Base-by-base conservation (phyloP, 2,888 invertebrate species). In the Bellardia bayeri region DNA sequence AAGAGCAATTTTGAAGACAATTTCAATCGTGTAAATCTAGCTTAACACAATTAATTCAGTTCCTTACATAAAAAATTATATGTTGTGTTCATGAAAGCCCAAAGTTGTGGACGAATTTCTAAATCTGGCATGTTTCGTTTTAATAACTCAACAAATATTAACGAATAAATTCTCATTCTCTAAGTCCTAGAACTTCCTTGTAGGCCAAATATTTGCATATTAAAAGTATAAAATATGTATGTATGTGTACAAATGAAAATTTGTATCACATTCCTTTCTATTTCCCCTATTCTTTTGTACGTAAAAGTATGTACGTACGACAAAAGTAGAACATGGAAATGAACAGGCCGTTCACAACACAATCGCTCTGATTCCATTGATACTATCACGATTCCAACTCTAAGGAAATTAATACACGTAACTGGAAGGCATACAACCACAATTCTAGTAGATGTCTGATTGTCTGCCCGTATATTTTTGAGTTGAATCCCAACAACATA, bases 141-240 rank as follows among this genome's bases (percentile, higher is more conserved):
- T 23, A 23, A 23, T 23, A 23, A 23, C 23, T 23, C 23, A 23
- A 23, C 23, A 23, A 23, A 23, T 23, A 23, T 23, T 23, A 23
- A 23, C 23, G 23, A 23, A 23, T 23, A 84, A 84, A 79, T 79
- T 84, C 30, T 61, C 16, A 74, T 80, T 68, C 51, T 14, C 6
- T 37, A 23, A 51, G 9, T 79, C 51, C 49, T 61, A 51, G 4
- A 49, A 54, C 54, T 72, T 78, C 37, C 72, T 84, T 66, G 45
- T 69, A 64, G 78, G 72, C 63, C 42, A 74, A 85, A 79, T 75
- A 79, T 82, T 85, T 79, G 51, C 69, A 81, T 78, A 78, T 56
- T 37, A 37, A 75, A 75, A 71, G 16, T 79, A 66, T 37, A 66
- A 75, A 79, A 54, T 49, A 54, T 63, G 8, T 40, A 54, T 23